Percentiles rank a stretch among this genome's conserved stretches.
Conservation (phyloP, 1,140 invertebrate species). For the Reticulitermes speratus region DNA sequence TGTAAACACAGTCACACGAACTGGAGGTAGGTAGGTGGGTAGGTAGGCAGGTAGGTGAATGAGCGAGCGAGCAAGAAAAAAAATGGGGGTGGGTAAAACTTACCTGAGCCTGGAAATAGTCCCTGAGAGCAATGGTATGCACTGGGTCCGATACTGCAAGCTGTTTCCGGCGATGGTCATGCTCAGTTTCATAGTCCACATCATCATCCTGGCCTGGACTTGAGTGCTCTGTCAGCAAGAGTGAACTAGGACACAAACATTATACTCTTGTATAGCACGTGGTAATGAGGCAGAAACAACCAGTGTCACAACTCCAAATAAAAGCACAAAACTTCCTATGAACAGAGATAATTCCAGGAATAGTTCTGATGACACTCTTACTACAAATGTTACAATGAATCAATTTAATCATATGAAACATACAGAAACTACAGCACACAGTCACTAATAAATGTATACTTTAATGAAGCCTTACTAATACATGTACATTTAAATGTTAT, state of each 20-base stretch:
- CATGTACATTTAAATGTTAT: too few species aligned
- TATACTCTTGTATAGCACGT: not conserved
- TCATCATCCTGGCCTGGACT: conserved; percentile 46
- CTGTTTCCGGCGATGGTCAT: conserved; percentile 58
- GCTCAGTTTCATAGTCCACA: conserved; percentile 54
- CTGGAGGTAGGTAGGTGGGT: too few species aligned
- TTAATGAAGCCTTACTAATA: too few species aligned
- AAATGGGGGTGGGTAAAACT: not conserved
- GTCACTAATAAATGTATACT: too few species aligned
- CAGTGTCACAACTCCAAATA: not conserved
- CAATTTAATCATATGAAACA: too few species aligned
- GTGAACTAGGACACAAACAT: conserved; percentile 44
- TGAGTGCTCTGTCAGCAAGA: conserved; percentile 49
- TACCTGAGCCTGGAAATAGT: conserved; percentile 67
- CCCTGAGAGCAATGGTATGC: conserved; percentile 65
- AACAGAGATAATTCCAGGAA: not conserved
- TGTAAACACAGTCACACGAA: too few species aligned
- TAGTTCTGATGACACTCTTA: not conserved
- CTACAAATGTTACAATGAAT: too few species aligned
- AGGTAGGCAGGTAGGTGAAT: too few species aligned
- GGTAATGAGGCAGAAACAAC: not conserved
- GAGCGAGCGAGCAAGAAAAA: too few species aligned
- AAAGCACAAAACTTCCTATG: not conserved
- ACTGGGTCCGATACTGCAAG: conserved; percentile 67
- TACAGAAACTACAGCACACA: too few species aligned